Percentiles rank a stretch among this genome's conserved stretches.
Conservation (phyloP, 2,888 invertebrate genomes). For the Artemia sinica region DNA sequence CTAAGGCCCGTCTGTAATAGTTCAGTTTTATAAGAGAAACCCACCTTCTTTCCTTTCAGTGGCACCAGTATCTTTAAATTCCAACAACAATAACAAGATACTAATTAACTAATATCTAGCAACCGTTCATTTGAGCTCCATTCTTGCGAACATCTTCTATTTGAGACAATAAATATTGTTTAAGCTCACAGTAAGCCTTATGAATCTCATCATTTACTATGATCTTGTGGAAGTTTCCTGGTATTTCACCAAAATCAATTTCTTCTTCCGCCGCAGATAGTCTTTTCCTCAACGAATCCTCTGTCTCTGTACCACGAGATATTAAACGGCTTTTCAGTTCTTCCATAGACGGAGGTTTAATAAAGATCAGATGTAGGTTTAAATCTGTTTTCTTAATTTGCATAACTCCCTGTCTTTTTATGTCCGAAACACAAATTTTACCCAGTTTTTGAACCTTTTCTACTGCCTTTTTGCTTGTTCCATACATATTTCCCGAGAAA, state of each 20-base stretch:
- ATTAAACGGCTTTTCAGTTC: slow-evolving; percentile 55
- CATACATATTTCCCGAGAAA: slow-evolving; percentile 88
- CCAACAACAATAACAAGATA: no score
- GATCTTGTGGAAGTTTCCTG: slow-evolving; percentile 63
- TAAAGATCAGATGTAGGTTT: slow-evolving; percentile 66
- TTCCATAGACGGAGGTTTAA: slow-evolving; percentile 73
- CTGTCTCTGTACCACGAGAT: slow-evolving; percentile 71
- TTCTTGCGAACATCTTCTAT: slow-evolving; percentile 30
- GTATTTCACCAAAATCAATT: slow-evolving; percentile 41
- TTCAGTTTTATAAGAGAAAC: no score
- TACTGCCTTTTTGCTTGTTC: slow-evolving; percentile 73
- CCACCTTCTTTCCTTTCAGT: no score
- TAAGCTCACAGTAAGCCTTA: slow-evolving; percentile 54
- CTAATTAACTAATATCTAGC: no score
- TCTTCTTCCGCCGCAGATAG: slow-evolving; percentile 59
- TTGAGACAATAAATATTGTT: slow-evolving; percentile 48
- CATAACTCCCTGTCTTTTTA: slow-evolving; percentile 86
- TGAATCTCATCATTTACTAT: slow-evolving; percentile 67
- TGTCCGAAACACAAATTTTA: slow-evolving; percentile 78
- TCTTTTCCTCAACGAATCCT: slow-evolving; percentile 60
- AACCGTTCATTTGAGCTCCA: no score
- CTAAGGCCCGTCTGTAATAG: no score
- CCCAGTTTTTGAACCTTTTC: slow-evolving; percentile 58
- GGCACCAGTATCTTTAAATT: no score
- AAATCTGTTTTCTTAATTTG: slow-evolving; percentile 58